phyloP scores from a whole-genome alignment of 2,888 invertebrate genomes.

The Hypselothyrea guttata region DNA sequence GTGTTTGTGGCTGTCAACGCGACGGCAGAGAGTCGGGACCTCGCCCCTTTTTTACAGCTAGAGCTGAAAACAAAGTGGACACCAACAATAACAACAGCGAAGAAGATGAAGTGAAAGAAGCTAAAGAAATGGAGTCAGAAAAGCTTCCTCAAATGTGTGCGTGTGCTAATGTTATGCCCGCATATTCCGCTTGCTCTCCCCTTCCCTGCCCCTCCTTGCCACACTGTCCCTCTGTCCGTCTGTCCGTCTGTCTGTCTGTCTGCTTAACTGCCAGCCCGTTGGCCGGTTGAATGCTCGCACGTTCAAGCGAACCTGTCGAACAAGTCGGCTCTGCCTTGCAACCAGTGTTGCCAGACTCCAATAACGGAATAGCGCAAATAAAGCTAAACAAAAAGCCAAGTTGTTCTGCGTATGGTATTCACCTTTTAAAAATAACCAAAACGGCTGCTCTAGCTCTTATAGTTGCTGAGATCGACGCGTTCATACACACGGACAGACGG shows the following conservation, averaged over 20 bases:
- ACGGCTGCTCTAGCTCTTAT: too few relatives aligned
- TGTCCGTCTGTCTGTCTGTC: slow-evolving; percentile 2
- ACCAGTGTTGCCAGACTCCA: too few relatives aligned
- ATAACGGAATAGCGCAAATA: too few relatives aligned
- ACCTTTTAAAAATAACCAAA: too few relatives aligned
- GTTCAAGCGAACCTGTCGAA: too few relatives aligned
- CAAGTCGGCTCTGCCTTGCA: too few relatives aligned
- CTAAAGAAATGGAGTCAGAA: neutral
- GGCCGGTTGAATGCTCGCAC: slow-evolving; percentile 4
- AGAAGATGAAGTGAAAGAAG: neutral
- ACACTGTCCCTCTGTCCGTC: neutral
- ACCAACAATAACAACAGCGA: neutral
- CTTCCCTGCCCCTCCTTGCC: neutral
- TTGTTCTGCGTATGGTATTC: too few relatives aligned
- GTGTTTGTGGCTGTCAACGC: neutral
- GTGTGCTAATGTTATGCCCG: slow-evolving; percentile 1
- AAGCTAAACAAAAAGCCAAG: too few relatives aligned
- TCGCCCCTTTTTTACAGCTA: slow-evolving; percentile 1
- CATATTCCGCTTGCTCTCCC: neutral
- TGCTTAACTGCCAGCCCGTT: neutral
- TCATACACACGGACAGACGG: too few relatives aligned
- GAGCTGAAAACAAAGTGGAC: slow-evolving; percentile 1
- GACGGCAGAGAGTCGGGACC: slow-evolving; percentile 6
- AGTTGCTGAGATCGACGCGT: too few relatives aligned
- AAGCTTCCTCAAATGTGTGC: neutral